These are phyloP conservation scores for Aspidiotus rigidus DNA, from an alignment of 2,888 invertebrate species.

Conservation along the genomic window DNA sequence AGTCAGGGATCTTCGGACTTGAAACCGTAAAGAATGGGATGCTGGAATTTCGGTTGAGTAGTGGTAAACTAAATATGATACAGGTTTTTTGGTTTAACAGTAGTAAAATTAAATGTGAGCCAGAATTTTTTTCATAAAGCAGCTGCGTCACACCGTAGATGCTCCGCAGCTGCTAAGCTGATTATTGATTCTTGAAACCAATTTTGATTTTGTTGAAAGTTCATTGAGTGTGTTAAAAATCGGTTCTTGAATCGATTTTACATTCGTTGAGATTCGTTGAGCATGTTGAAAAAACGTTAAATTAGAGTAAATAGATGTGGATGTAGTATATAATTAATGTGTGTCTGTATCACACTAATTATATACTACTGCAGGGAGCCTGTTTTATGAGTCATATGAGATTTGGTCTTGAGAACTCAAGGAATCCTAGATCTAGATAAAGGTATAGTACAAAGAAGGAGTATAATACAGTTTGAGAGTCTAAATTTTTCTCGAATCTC, in stretches of 20 bases:
- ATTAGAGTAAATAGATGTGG: slow-evolving; percentile 10
- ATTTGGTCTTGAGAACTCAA: too few species aligned
- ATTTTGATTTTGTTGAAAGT: slow-evolving; percentile 1
- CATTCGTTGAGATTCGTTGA: slow-evolving; percentile 8
- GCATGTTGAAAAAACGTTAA: slow-evolving; percentile 10
- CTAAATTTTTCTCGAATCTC: too few species aligned
- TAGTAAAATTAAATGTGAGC: slow-evolving; percentile 10
- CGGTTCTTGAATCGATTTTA: slow-evolving; percentile 1
- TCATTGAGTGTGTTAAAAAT: slow-evolving; percentile 4
- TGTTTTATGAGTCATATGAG: too few species aligned
- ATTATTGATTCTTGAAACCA: slow-evolving; percentile 4
- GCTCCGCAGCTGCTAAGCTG: slow-evolving; percentile 4
- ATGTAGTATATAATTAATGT: not conserved
- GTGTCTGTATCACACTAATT: too few species aligned
- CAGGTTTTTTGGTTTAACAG: slow-evolving; percentile 8
- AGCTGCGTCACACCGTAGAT: not conserved
- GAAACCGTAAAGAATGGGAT: slow-evolving; percentile 10
- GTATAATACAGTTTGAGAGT: too few species aligned
- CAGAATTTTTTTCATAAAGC: not conserved
- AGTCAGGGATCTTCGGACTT: slow-evolving; percentile 8
- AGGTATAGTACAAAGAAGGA: too few species aligned
- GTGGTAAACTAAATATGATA: slow-evolving; percentile 12
- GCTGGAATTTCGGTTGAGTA: slow-evolving; percentile 5
- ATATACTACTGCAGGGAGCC: too few species aligned
- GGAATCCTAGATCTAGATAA: too few species aligned